Conservation (phyloP, 2,113 vertebrate species). For the Muntiacus muntjak region DNA sequence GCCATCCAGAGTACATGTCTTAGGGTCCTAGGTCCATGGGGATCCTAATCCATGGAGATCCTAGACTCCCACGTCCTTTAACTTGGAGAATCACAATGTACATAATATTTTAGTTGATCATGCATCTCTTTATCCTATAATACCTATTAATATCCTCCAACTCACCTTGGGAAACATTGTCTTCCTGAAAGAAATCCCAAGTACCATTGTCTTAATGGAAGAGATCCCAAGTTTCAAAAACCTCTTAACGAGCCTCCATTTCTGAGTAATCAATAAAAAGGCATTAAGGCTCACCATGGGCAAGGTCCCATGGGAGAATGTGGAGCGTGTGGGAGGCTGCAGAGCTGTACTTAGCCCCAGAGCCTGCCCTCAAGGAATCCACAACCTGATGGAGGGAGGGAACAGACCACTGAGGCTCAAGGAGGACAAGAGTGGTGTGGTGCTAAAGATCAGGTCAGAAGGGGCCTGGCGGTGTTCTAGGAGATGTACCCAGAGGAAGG, state of each 20-base stretch:
- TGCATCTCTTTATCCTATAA: not conserved
- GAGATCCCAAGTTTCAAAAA: not conserved
- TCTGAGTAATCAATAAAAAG: conserved; percentile 41
- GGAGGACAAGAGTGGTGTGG: not conserved
- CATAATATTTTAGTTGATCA: not conserved
- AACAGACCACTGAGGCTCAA: not conserved
- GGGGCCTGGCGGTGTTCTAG: too few species aligned
- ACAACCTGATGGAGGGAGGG: not conserved
- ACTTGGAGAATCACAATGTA: not conserved
- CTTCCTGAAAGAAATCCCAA: not conserved
- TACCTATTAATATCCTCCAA: not conserved
- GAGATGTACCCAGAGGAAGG: fast-evolving
- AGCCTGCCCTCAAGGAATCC: conserved; percentile 44
- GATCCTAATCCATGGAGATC: not conserved
- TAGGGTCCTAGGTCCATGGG: not conserved
- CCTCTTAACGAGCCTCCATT: not conserved
- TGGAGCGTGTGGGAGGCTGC: not conserved
- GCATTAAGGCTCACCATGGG: not conserved
- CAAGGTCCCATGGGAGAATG: not conserved
- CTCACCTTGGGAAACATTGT: not conserved
- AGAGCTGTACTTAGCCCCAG: not conserved
- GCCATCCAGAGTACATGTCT: not conserved
- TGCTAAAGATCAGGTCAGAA: not conserved
- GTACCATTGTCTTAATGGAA: not conserved
- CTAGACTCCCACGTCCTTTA: not conserved